phyloP scores from a whole-genome alignment of 64 coral and sea anemone genomes.

The Pocillopora damicornis region DNA sequence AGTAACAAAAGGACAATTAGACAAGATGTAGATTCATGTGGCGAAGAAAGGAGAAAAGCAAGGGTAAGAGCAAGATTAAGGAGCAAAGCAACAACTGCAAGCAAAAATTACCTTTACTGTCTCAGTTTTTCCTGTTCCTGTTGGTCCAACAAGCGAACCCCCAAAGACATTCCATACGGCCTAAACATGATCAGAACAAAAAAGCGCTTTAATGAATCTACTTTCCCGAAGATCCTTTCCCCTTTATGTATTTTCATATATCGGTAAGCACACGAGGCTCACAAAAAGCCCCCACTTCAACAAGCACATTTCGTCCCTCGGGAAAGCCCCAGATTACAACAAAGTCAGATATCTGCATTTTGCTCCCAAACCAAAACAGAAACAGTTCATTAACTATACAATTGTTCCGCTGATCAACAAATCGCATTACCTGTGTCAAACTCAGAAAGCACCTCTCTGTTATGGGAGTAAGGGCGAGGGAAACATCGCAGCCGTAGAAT shows the following conservation, averaged over 20 bases:
- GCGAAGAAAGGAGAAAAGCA: neutral
- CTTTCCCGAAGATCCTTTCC: too few relatives aligned
- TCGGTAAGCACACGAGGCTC: too few relatives aligned
- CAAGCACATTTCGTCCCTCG: too few relatives aligned
- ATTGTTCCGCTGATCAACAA: neutral
- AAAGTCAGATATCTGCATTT: too few relatives aligned
- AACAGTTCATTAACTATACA: too few relatives aligned
- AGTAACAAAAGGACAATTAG: too few relatives aligned
- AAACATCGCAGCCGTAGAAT: constrained; percentile 77
- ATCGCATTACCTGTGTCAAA: constrained; percentile 67
- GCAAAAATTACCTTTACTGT: constrained; percentile 70
- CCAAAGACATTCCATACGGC: constrained; percentile 87
- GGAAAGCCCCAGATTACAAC: too few relatives aligned
- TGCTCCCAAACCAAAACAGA: too few relatives aligned
- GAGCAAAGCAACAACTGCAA: neutral
- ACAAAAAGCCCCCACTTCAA: too few relatives aligned
- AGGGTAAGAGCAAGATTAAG: neutral
- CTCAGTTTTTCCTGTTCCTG: constrained; percentile 90
- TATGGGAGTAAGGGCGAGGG: constrained; percentile 72
- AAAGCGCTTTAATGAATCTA: too few relatives aligned
- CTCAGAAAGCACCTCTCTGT: constrained; percentile 89
- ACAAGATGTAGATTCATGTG: too few relatives aligned
- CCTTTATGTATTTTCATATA: too few relatives aligned
- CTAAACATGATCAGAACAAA: constrained; percentile 37
- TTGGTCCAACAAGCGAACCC: constrained; percentile 69